Evolutionary conservation across 2,888 invertebrate species (phyloP), one percentile per base, ranked within the genome.

Genomic region (Thecophora atra): DNA sequence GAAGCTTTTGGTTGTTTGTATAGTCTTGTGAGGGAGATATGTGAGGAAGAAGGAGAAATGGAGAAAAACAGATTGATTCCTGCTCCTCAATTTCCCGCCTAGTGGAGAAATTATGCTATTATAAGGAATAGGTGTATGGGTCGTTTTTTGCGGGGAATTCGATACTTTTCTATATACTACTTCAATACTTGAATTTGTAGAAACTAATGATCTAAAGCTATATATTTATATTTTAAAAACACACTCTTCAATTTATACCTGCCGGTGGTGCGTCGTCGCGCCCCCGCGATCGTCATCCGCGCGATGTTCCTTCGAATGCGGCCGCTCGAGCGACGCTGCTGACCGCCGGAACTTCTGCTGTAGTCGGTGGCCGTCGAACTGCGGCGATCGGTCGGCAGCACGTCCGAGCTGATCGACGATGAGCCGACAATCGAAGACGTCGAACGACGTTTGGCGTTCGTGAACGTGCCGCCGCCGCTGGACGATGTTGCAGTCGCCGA

Each of bases 251-350:
- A 30, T 4, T n/a, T 77, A 77, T 85, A 87, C 86, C 86, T 87
- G 83, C 87, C 86, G 78, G 86, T 87, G 73, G 86, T 87, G 76
- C 86, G 83, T 70, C 86, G 81, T 73, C 86, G 80, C 54, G 86
- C 84, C 74, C 86, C 85, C 44, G 82, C 85, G 71, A 86, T 86
- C 47, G 86, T 85, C 84, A 86, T 85, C 63, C 87, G 82, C 52
- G 84, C 79, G 60, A 86, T 82, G 76, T 86, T 81, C 72, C 86
- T 81, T 17, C 86, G 79, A 64, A 87, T 81, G 71, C 86, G 81
- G 44, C 86, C 87, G 74, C 85, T 86, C 6, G 83, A 85, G 4
- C 85, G 79, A 1, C 86, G 82, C 73, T 84, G 85, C 8, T 73
- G 13, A 81, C 81, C 11, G 78, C 77, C 66, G 11, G 81, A 80